Conservation (phyloP, 23 tunicate species). For the Oikopleura dioica region DNA sequence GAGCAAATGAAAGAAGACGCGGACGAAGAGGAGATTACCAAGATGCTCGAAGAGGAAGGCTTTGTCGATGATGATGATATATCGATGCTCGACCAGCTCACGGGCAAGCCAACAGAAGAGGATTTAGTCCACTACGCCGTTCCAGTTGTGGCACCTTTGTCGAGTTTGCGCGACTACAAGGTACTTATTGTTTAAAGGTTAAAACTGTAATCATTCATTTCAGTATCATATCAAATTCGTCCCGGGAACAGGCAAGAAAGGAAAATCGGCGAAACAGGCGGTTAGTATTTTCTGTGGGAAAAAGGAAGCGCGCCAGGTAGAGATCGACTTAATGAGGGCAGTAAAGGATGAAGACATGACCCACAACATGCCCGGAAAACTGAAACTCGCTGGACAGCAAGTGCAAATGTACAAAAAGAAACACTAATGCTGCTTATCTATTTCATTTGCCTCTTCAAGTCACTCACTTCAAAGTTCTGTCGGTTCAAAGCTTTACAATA, state of each 20-base stretch:
- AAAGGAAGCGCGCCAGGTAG: neutral
- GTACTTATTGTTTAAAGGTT: neutral
- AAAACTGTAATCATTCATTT: slow-evolving; percentile 3
- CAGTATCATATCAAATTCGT: slow-evolving; percentile 74
- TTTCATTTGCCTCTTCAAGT: no score
- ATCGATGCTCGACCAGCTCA: slow-evolving; percentile 33
- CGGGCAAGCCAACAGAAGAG: slow-evolving; percentile 51
- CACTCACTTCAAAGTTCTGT: no score
- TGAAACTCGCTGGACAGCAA: slow-evolving; percentile 61
- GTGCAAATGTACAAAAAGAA: slow-evolving; percentile 26
- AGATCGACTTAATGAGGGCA: slow-evolving; percentile 18
- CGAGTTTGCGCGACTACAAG: slow-evolving; percentile 63
- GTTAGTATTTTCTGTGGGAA: neutral
- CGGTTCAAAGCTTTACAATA: no score
- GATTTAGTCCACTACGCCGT: slow-evolving; percentile 53
- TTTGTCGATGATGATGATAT: slow-evolving; percentile 18
- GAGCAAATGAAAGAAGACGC: slow-evolving; percentile 16
- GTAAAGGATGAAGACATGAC: slow-evolving; percentile 57
- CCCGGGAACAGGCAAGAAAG: slow-evolving; percentile 75
- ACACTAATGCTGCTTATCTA: no score
- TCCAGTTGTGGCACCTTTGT: slow-evolving; percentile 69
- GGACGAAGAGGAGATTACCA: slow-evolving; percentile 39
- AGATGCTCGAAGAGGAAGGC: slow-evolving; percentile 36
- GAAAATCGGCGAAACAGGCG: slow-evolving; percentile 25
- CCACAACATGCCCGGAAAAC: slow-evolving; percentile 75